These are phyloP conservation scores for Bovichtus variegatus DNA, from an alignment of 2,797 vertebrate species.

Conservation along the genomic window DNA sequence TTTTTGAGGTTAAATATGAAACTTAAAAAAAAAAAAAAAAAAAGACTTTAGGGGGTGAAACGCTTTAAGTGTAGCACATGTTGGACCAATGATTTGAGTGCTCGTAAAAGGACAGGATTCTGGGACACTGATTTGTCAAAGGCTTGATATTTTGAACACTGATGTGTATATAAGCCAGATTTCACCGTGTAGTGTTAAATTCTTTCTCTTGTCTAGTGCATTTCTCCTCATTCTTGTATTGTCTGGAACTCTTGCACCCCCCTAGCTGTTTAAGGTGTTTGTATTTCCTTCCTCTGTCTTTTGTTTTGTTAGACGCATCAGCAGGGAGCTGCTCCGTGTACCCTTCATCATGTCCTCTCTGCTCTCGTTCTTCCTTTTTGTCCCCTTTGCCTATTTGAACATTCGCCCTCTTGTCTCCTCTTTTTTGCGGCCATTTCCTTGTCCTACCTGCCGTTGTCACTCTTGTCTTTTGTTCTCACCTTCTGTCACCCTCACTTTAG, in stretches of 20 bases:
- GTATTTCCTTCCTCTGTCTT: slow-evolving; percentile 77
- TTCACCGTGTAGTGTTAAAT: slow-evolving; percentile 1
- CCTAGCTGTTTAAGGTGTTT: slow-evolving; percentile 59
- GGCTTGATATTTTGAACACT: background rate
- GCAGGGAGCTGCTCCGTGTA: slow-evolving; percentile 51
- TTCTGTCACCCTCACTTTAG: background rate
- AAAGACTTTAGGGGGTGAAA: background rate
- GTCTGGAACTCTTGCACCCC: slow-evolving; percentile 42
- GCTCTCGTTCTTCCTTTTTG: slow-evolving; percentile 13
- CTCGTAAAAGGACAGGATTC: background rate
- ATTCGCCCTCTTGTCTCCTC: background rate
- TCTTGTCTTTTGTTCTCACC: slow-evolving; percentile 6
- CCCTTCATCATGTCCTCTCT: slow-evolving; percentile 30
- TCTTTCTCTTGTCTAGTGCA: slow-evolving; percentile 28
- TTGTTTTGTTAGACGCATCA: slow-evolving; percentile 66
- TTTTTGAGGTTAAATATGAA: slow-evolving; percentile 9
- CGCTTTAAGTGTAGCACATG: background rate
- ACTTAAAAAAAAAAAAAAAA: background rate
- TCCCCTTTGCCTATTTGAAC: slow-evolving; percentile 8
- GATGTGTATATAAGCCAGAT: background rate
- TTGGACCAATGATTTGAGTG: background rate
- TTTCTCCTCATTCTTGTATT: slow-evolving; percentile 53
- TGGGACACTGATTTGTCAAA: background rate
- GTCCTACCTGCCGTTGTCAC: background rate
- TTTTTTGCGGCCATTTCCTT: background rate